Evolutionary conservation across 2,888 invertebrate species (phyloP).

Genomic region (Andricus quercusramuli): DNA sequence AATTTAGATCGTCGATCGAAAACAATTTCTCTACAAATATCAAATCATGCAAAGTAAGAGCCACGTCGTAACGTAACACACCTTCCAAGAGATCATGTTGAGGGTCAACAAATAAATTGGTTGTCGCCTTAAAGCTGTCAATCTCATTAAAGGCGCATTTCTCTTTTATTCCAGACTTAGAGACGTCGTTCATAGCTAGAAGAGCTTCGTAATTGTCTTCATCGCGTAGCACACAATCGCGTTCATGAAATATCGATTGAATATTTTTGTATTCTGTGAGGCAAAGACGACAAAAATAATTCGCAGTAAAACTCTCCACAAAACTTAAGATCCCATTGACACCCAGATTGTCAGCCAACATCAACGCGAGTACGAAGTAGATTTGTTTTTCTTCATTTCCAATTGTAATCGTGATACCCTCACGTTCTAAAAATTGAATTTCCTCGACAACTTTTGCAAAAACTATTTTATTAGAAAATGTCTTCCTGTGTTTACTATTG

Average conservation of each 20-base stretch:
- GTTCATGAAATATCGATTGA: conserved; percentile 19
- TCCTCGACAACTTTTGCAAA: conserved; percentile 54
- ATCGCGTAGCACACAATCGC: background rate
- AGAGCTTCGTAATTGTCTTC: conserved; percentile 35
- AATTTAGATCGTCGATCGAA: conserved; percentile 49
- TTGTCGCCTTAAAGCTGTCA: conserved; percentile 46
- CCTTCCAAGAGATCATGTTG: conserved; percentile 57
- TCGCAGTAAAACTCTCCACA: background rate
- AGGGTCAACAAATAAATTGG: conserved; percentile 51
- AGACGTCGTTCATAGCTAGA: conserved; percentile 27
- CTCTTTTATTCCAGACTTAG: conserved; percentile 3
- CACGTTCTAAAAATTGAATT: conserved; percentile 46
- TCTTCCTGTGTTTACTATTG: conserved; percentile 52
- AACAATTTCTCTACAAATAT: conserved; percentile 49
- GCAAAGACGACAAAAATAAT: background rate
- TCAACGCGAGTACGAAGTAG: conserved; percentile 50
- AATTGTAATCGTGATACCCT: conserved; percentile 47
- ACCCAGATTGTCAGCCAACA: conserved; percentile 53
- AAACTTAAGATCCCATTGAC: conserved; percentile 17
- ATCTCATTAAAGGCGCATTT: conserved; percentile 46
- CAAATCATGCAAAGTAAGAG: conserved; percentile 43
- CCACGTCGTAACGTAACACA: conserved; percentile 51
- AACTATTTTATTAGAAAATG: conserved; percentile 48
- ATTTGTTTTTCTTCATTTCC: conserved; percentile 26
- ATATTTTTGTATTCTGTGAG: background rate